Base-by-base conservation (phyloP, 2,888 invertebrate genomes). In the Scotopteryx bipunctaria region DNA sequence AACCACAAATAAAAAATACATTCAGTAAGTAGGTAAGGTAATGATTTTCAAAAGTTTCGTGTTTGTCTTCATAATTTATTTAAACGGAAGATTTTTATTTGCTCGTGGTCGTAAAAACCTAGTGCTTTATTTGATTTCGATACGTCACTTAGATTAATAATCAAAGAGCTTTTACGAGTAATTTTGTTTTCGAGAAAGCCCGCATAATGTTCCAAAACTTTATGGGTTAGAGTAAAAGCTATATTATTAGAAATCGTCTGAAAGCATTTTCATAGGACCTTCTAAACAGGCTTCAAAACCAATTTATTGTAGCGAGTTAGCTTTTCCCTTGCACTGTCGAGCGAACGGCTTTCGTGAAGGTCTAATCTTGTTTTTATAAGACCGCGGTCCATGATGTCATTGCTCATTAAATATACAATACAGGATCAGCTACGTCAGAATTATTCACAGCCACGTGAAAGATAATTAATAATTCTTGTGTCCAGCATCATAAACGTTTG, bases 311-410 rank as follows among this genome's bases (percentile, higher is more conserved):
- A 29, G 11, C 41, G 17, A 42, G 29, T 46, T 11, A 31, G 29
- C 16, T 44, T 53, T 53, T 47, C 46, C 38, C 38, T 13, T 43
- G 38, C 23, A 33, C n/a, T 13, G 25, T 27, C 19, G 6, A 44
- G 43, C 31, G 23, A 54, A 45, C 40, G 15, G 40, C 37, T 53
- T 54, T 31, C 54, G 42, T 21, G 37, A 51, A 44, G 35, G 42
- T 43, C 36, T 49, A 14, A 41, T 59, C 53, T 48, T 36, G 40
- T 46, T 55, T 49, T 42, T 36, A 44, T 21, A 49, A 40, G 15
- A 46, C 35, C 33, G 49, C 49, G 43, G 46, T 27, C 17, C 21
- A 50, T 57, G 59, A 59, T 57, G 37, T 57, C 57, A 57, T 55
- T 55, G 37, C 44, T 54, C 35, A 44, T 40, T 57, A 41, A 56